Conservation (phyloP, 2,888 invertebrate species). For the Nesidiocoris tenuis region DNA sequence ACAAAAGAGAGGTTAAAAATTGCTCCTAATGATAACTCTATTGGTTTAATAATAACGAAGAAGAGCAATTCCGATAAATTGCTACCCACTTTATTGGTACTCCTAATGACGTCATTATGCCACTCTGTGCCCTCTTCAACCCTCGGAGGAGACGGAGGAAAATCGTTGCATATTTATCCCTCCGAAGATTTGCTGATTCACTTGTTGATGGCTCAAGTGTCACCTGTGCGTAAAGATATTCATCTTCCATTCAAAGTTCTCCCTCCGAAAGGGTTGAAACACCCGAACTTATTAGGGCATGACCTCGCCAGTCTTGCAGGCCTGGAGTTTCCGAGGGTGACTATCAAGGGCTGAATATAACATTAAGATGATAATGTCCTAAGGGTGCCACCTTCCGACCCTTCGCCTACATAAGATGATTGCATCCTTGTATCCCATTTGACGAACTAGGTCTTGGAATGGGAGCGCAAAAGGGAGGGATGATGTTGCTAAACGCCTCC, state of each 20-base stretch:
- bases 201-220: background rate
- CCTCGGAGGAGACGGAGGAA: no score
- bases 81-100: no score
- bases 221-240: background rate
- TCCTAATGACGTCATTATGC: no score
- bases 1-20: no score
- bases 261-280: background rate
- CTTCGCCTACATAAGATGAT: constrained; percentile 20
- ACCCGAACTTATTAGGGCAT: background rate
- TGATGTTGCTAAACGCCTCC: background rate
- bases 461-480: background rate
- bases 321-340: no score
- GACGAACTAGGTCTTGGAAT: background rate
- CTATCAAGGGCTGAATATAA: background rate
- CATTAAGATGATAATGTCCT: background rate
- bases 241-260: background rate
- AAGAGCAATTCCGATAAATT: no score
- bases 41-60: no score
- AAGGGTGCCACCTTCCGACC: background rate
- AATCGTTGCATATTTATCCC: no score
- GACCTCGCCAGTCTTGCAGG: no score
- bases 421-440: constrained; percentile 41
- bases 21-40: no score
- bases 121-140: no score
- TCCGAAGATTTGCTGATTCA: no score